Conservation (phyloP, 2,888 invertebrate species). For the Callosobruchus maculatus region DNA sequence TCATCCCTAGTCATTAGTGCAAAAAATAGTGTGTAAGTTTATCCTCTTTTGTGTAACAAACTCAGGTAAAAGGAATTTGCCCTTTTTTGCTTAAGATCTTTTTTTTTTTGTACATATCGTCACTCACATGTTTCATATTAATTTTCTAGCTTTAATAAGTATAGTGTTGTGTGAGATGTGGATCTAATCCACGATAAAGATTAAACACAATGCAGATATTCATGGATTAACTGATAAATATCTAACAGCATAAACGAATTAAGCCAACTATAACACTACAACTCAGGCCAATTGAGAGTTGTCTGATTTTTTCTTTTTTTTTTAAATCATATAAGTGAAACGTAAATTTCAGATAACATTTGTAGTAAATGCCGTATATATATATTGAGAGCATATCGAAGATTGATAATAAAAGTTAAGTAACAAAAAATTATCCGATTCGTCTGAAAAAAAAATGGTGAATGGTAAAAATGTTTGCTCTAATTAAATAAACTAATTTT, state of each 20-base stretch:
- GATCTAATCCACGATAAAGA: constrained; percentile 25
- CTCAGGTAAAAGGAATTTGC: not conserved
- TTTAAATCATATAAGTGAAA: too few species aligned
- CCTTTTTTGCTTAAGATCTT: constrained; percentile 1
- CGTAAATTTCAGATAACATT: too few species aligned
- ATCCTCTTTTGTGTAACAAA: constrained; percentile 2
- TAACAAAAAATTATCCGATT: too few species aligned
- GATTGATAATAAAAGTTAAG: too few species aligned
- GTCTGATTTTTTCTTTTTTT: too few species aligned
- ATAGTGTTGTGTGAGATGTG: constrained; percentile 21
- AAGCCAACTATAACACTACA: too few species aligned
- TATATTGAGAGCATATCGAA: too few species aligned
- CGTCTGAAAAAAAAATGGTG: too few species aligned
- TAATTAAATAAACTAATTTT: too few species aligned
- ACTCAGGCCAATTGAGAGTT: too few species aligned
- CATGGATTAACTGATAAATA: not conserved
- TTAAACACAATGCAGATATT: not conserved
- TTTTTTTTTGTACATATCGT: constrained; percentile 1
- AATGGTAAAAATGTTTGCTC: too few species aligned
- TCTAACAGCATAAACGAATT: not conserved
- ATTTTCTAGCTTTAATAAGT: not conserved
- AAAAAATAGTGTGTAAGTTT: constrained; percentile 13
- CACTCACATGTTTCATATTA: not conserved
- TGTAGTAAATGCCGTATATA: too few species aligned
- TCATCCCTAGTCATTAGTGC: constrained; percentile 40